phyloP scores from a whole-genome alignment of 64 coral and sea anemone species.

The Acropora yongei region DNA sequence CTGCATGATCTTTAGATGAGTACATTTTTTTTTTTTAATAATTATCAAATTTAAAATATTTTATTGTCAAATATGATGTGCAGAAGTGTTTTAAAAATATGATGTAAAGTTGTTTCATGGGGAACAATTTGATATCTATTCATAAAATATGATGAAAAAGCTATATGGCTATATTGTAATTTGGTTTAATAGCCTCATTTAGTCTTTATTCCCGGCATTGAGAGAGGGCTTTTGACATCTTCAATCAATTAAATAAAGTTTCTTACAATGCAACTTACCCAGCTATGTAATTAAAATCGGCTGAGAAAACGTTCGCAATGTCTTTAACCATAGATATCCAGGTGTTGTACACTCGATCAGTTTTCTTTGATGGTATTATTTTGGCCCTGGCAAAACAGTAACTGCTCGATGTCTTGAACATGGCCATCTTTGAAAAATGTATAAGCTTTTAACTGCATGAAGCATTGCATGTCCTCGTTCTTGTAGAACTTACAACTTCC shows the following conservation, averaged over 20 bases:
- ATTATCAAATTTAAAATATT: neutral
- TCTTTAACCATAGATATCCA: too few species aligned
- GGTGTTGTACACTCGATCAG: neutral
- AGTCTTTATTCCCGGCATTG: too few species aligned
- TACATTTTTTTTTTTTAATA: neutral
- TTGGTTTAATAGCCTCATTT: too few species aligned
- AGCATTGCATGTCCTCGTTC: constrained; percentile 13
- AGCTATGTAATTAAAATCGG: too few species aligned
- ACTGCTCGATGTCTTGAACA: constrained; percentile 30
- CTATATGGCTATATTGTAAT: too few species aligned
- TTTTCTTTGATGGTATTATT: constrained; percentile 45
- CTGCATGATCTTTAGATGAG: neutral
- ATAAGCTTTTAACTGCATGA: constrained; percentile 9
- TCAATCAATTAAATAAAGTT: too few species aligned
- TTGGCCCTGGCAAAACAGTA: constrained; percentile 39
- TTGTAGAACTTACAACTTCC: constrained; percentile 1
- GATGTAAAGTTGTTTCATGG: neutral
- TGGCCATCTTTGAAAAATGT: constrained; percentile 35
- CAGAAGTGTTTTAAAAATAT: neutral
- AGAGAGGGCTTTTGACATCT: too few species aligned
- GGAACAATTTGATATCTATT: too few species aligned
- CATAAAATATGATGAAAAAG: too few species aligned
- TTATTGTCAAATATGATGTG: neutral
- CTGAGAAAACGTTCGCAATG: too few species aligned
- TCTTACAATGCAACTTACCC: too few species aligned